Evolutionary conservation across 2,888 invertebrate genomes (phyloP).

Genomic region (Apodemia mormo): DNA sequence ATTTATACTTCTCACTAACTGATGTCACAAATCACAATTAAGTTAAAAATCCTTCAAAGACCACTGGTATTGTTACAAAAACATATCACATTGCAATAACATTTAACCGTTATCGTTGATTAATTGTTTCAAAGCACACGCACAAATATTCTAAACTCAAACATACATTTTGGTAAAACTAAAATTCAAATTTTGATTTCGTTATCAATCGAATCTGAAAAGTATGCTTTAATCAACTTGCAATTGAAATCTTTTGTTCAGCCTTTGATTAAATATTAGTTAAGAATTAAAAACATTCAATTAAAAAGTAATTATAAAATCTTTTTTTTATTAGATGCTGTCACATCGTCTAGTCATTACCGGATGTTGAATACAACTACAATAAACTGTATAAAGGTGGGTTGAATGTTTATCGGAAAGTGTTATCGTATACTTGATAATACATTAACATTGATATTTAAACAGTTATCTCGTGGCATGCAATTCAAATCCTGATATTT

Average conservation of each 20-base stretch:
- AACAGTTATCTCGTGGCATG: neutral
- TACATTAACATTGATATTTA: slow-evolving; percentile 15
- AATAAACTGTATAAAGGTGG: neutral
- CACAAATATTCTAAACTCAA: too few species aligned
- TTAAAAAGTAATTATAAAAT: neutral
- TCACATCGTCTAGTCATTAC: neutral
- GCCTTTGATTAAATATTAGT: too few species aligned
- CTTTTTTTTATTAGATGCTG: neutral
- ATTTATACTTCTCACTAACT: neutral
- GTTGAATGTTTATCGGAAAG: slow-evolving; percentile 7
- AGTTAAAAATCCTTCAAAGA: neutral
- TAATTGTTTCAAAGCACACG: too few species aligned
- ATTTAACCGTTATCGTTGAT: neutral
- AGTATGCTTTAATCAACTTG: too few species aligned
- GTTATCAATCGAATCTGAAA: too few species aligned
- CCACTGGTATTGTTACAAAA: neutral
- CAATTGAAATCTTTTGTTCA: too few species aligned
- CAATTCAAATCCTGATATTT: neutral
- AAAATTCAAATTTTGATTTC: too few species aligned
- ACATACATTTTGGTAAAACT: too few species aligned
- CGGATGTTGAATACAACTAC: slow-evolving; percentile 8
- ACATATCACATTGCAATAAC: neutral
- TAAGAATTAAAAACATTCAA: neutral
- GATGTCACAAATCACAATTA: neutral
- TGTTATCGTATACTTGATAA: slow-evolving; percentile 11